Conservation (phyloP, 2,797 vertebrate genomes). For the Girardinus metallicus region DNA sequence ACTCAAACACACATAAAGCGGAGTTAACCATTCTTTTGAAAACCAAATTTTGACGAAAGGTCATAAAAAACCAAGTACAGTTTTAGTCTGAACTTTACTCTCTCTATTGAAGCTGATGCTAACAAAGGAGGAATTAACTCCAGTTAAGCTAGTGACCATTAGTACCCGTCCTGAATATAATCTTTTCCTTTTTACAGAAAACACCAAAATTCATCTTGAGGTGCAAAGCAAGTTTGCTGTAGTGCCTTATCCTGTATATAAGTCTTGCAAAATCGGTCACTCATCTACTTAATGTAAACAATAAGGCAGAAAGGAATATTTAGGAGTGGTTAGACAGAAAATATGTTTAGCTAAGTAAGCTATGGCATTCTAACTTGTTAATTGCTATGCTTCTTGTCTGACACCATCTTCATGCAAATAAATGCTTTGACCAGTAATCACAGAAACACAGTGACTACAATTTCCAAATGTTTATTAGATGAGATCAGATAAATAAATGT, state of each 20-base stretch:
- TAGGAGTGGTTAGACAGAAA: not conserved
- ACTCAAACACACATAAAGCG: not conserved
- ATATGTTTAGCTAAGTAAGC: not conserved
- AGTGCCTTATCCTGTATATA: not conserved
- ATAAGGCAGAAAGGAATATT: not conserved
- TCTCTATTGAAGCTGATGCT: not conserved
- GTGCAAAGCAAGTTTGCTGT: not conserved
- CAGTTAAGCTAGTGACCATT: not conserved
- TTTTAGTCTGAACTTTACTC: not conserved
- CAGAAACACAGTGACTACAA: not conserved
- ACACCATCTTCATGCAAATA: not conserved
- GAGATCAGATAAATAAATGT: not conserved
- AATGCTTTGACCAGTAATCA: not conserved
- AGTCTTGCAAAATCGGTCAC: not conserved
- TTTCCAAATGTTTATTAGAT: not conserved
- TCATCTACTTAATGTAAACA: not conserved
- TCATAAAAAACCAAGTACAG: no score
- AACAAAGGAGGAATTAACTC: not conserved
- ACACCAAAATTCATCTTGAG: not conserved
- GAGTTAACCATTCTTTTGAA: not conserved
- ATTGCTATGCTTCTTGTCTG: not conserved
- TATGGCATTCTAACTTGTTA: not conserved
- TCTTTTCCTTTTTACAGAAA: constrained; percentile 1
- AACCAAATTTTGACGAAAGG: no score
- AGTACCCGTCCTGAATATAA: not conserved